Conservation (phyloP, 1,140 invertebrate species). For the Penaeus japonicus region DNA sequence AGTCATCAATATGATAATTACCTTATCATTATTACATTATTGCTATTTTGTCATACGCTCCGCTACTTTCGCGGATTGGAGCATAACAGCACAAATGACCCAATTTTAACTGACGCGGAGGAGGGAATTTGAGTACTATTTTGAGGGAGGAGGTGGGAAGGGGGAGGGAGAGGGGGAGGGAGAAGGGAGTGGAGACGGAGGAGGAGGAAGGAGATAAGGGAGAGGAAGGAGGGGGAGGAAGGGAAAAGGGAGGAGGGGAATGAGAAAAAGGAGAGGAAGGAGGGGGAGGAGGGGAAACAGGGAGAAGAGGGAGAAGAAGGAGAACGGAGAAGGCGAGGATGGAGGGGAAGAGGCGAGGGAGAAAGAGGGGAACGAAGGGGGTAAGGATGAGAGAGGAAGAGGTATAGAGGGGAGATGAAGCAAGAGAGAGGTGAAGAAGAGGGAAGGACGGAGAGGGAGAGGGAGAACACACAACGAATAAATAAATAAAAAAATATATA, state of each 20-base stretch:
- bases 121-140: not conserved
- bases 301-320: not conserved
- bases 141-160: not conserved
- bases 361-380: not conserved
- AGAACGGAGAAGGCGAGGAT: not conserved
- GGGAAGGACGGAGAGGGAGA: not conserved
- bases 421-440: not conserved
- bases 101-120: not conserved
- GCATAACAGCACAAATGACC: too few species aligned
- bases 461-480: not conserved
- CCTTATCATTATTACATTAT: too few species aligned
- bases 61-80: too few species aligned
- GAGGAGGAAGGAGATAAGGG: not conserved
- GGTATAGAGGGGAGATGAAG: not conserved
- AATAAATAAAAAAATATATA: not conserved
- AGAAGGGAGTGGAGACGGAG: not conserved
- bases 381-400: too few species aligned
- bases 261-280: too few species aligned
- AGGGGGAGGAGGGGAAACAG: not conserved
- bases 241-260: not conserved
- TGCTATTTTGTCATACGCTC: too few species aligned
- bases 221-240: not conserved
- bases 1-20: too few species aligned
- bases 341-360: too few species aligned
- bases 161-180: not conserved